These are phyloP conservation scores for Caloenas nicobarica DNA, from an alignment of 2,113 vertebrate genomes.

Conservation along the genomic window DNA sequence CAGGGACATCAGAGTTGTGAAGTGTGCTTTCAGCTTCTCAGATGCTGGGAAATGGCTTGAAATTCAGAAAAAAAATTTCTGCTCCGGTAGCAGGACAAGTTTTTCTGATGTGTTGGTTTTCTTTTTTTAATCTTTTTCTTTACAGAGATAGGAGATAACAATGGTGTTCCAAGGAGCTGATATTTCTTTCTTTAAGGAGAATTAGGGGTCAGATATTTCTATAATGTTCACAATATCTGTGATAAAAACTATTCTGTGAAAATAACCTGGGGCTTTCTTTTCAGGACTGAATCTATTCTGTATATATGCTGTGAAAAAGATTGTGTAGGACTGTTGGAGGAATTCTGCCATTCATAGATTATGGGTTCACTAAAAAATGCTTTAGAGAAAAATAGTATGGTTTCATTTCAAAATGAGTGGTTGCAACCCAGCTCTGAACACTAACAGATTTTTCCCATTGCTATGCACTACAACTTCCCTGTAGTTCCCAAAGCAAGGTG, in stretches of 20 bases:
- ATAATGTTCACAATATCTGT: background rate
- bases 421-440: background rate
- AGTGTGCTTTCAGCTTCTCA: slow-evolving; percentile 7
- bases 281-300: background rate
- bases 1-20: background rate
- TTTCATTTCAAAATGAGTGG: slow-evolving; percentile 2
- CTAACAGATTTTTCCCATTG: background rate
- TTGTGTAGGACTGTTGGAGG: background rate
- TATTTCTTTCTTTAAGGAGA: slow-evolving; percentile 34
- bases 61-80: slow-evolving; percentile 13
- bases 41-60: background rate
- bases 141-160: background rate
- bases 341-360: background rate
- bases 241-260: background rate
- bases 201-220: slow-evolving; percentile 38
- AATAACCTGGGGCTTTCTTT: background rate
- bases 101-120: background rate
- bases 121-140: background rate
- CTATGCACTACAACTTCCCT: background rate
- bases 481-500: background rate
- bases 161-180: background rate
- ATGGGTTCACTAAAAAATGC: background rate
- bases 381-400: background rate
- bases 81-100: background rate
- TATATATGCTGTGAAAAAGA: background rate